Evolutionary conservation across 2,797 vertebrate species (phyloP).

Genomic region (Tragelaphus eurycerus): DNA sequence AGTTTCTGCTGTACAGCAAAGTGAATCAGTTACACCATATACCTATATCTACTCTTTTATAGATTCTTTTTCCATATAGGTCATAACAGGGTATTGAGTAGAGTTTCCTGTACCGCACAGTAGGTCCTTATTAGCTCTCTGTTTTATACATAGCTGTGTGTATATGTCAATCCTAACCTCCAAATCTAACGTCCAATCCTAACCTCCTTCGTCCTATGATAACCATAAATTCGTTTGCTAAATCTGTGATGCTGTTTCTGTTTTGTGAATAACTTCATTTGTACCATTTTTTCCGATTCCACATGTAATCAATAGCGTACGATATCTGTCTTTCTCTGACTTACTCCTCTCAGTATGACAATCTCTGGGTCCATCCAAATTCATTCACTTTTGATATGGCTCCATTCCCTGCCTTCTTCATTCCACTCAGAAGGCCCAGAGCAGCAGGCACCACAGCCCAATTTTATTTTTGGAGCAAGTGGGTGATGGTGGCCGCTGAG

Average conservation of each 20-base stretch:
- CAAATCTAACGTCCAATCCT: background rate
- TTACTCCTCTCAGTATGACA: background rate
- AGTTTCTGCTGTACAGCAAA: background rate
- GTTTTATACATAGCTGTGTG: background rate
- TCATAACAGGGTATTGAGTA: background rate
- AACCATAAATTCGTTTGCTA: background rate
- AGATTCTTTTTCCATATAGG: background rate
- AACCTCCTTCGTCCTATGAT: background rate
- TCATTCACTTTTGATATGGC: background rate
- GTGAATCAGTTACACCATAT: background rate
- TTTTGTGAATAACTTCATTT: background rate
- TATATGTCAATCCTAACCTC: background rate
- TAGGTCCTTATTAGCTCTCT: background rate
- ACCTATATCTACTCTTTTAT: background rate
- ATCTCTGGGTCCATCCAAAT: background rate
- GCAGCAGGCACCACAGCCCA: background rate
- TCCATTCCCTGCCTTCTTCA: background rate
- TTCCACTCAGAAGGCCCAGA: background rate
- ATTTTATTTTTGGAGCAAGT: background rate
- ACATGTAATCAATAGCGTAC: fast-evolving
- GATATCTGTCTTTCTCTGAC: background rate
- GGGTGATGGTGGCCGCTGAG: background rate
- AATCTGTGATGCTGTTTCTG: background rate
- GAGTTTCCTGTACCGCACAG: background rate
- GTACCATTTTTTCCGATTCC: background rate